Evolutionary conservation across 2,113 vertebrate species (phyloP).

Genomic region (Cyprinodon brontotheroides): DNA sequence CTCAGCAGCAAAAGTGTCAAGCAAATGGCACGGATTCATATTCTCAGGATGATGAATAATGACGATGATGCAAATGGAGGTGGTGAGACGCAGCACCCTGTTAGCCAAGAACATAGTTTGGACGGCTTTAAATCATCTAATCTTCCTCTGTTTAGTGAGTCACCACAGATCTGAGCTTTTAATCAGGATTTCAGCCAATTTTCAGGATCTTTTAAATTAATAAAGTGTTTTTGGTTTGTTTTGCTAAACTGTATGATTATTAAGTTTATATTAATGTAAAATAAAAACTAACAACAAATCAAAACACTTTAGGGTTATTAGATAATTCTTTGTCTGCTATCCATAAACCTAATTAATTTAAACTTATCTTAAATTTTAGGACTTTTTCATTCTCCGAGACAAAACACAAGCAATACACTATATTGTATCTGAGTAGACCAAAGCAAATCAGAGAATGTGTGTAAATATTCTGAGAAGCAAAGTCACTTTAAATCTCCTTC

Average conservation of each 20-base stretch:
- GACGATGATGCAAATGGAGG: conserved; percentile 55
- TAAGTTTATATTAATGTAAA: not conserved
- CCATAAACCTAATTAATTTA: not conserved
- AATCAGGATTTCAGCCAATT: not conserved
- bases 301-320: too few species aligned
- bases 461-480: conserved; percentile 4
- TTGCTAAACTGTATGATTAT: not conserved
- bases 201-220: not conserved
- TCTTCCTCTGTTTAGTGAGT: not conserved
- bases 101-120: conserved; percentile 14
- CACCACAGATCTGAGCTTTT: not conserved
- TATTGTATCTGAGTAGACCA: not conserved
- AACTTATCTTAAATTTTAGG: not conserved
- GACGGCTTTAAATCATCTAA: conserved; percentile 14
- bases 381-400: not conserved
- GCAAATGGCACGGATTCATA: conserved; percentile 48
- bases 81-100: conserved; percentile 37
- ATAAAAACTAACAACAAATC: not conserved
- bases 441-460: not conserved
- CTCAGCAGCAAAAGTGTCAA: conserved; percentile 44
- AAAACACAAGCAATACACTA: not conserved
- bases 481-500: not conserved
- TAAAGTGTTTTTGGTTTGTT: not conserved
- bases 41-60: conserved; percentile 53
- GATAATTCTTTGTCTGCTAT: too few species aligned